phyloP scores from a whole-genome alignment of 2,797 vertebrate species.

The Pelodytes ibericus region DNA sequence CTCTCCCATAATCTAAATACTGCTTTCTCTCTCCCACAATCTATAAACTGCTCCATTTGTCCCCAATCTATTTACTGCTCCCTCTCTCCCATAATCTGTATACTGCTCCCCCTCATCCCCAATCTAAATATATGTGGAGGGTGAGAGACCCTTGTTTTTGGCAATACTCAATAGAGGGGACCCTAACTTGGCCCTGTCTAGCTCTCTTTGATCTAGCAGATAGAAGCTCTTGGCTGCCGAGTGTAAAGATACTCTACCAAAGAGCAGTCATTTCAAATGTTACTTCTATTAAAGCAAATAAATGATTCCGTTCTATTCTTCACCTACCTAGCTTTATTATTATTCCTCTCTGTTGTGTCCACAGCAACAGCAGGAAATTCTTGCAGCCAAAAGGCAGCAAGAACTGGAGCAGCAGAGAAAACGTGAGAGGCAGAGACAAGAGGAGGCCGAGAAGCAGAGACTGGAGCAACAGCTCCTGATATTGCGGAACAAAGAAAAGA shows the following conservation, averaged over 20 bases:
- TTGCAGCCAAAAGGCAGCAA: conserved; percentile 90
- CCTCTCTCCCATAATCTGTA: no score
- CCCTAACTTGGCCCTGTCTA: no score
- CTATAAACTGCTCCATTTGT: not conserved
- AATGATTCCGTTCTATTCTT: not conserved
- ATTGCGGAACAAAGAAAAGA: conserved; percentile 81
- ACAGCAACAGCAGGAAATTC: conserved; percentile 93
- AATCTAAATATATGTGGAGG: no score
- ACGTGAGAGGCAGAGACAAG: conserved; percentile 87
- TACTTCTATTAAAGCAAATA: no score
- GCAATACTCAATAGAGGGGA: no score
- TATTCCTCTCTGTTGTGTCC: not conserved
- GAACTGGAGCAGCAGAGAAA: conserved; percentile 93
- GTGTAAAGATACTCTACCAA: no score
- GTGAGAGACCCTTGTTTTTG: no score
- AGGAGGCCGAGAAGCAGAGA: conserved; percentile 91
- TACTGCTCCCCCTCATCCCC: no score
- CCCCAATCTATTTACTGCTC: no score
- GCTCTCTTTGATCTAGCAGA: no score
- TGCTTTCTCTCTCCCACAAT: not conserved
- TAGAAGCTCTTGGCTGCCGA: no score
- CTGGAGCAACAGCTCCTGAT: conserved; percentile 88
- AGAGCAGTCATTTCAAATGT: no score
- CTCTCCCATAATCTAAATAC: not conserved
- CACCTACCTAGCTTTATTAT: not conserved